Evolutionary conservation across 2,797 vertebrate genomes (phyloP).

Genomic region (Melanotaenia parkinsoni): DNA sequence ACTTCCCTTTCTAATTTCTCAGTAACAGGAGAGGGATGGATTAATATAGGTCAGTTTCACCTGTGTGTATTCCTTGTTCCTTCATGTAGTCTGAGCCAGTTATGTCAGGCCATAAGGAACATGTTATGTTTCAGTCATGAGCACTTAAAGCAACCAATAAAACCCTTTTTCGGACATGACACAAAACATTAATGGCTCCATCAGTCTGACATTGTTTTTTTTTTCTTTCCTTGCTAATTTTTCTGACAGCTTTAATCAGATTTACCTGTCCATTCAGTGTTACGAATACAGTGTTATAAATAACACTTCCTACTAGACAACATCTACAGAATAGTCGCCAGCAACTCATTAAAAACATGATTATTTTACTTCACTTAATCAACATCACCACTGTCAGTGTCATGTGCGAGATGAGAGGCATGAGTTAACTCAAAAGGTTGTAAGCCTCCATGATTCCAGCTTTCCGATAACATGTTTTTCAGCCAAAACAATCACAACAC

Average conservation of each 20-base stretch:
- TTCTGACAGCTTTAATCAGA: not conserved
- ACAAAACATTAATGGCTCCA: constrained; percentile 1
- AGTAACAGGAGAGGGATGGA: constrained; percentile 7
- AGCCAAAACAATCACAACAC: not conserved
- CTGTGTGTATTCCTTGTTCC: constrained; percentile 31
- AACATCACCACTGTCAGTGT: not conserved
- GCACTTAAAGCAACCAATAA: constrained; percentile 28
- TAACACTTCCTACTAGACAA: not conserved
- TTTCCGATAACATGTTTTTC: not conserved
- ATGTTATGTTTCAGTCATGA: constrained; percentile 42
- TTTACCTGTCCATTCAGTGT: not conserved
- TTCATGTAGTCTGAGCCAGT: constrained; percentile 25
- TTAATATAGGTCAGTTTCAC: constrained; percentile 31
- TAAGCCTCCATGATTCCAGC: not conserved
- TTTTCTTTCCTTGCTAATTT: not conserved
- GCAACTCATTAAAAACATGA: not conserved
- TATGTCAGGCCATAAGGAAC: constrained; percentile 20
- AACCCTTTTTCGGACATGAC: constrained; percentile 5
- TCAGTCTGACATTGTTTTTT: not conserved
- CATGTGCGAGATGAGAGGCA: not conserved
- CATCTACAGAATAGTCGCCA: not conserved
- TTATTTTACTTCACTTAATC: not conserved
- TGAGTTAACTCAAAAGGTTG: not conserved
- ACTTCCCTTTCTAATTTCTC: constrained; percentile 39
- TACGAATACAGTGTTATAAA: not conserved